A percentile compares a stretch with the other conserved stretches of the same genome.
Evolutionary conservation across 2,888 invertebrate genomes (phyloP).

Genomic region (Cybosia mesomella): DNA sequence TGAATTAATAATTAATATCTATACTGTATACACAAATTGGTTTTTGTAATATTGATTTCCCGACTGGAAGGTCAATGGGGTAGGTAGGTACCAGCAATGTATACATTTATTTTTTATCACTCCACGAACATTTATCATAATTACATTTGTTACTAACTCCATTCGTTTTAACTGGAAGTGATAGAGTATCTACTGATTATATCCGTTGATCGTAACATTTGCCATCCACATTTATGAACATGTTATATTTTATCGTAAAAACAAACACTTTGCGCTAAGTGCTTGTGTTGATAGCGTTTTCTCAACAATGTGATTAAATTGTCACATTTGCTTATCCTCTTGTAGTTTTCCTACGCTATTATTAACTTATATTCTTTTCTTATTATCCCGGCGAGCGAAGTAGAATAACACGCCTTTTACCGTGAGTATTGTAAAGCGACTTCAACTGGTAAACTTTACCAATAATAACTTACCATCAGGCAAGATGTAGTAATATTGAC

Average conservation of each 20-base stretch:
- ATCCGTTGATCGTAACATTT: slow-evolving; percentile 10
- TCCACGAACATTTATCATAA: background rate
- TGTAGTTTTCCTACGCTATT: background rate
- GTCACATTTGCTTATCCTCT: slow-evolving; percentile 21
- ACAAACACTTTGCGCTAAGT: slow-evolving; percentile 43
- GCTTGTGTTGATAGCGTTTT: slow-evolving; percentile 35
- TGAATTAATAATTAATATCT: no score
- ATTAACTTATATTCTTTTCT: background rate
- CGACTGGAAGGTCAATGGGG: background rate
- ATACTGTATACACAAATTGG: no score
- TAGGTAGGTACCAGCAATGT: background rate
- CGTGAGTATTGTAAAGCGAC: no score
- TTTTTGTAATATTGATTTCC: no score
- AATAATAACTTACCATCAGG: no score
- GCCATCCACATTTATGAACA: background rate
- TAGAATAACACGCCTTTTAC: no score
- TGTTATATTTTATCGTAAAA: slow-evolving; percentile 21
- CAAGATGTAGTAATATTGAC: no score
- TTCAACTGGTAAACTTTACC: no score
- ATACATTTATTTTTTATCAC: background rate
- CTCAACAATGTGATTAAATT: slow-evolving; percentile 43
- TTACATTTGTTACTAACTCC: slow-evolving; percentile 10
- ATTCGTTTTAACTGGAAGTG: slow-evolving; percentile 20
- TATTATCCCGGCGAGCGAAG: background rate
- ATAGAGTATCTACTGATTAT: slow-evolving; percentile 10